Evolutionary conservation across 2,113 vertebrate species (phyloP).

Genomic region (Lynx canadensis): DNA sequence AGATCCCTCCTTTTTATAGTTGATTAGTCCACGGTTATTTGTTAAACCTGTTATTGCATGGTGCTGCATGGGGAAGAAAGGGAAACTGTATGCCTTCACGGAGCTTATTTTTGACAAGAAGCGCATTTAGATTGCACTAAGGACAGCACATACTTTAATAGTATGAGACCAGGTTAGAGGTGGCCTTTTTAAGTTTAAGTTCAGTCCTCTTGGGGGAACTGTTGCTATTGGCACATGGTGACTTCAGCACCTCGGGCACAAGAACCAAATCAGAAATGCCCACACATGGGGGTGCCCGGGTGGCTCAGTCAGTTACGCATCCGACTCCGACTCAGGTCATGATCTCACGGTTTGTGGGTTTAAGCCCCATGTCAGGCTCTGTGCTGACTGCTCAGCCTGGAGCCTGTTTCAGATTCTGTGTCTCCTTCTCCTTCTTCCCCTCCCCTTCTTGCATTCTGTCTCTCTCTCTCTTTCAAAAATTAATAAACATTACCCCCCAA

Average conservation of each 20-base stretch:
- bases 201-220: neutral
- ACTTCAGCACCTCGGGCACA: neutral
- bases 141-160: neutral
- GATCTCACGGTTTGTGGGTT: no score
- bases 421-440: no score
- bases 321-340: no score
- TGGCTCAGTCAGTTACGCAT: no score
- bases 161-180: neutral
- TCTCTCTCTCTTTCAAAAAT: no score
- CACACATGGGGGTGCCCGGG: no score
- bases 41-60: constrained; percentile 33
- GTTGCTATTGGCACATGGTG: neutral
- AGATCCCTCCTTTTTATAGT: neutral
- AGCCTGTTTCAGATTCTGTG: no score
- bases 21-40: constrained; percentile 33
- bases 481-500: no score
- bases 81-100: neutral
- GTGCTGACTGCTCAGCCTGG: no score
- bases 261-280: neutral
- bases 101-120: constrained; percentile 43
- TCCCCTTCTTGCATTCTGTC: no score
- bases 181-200: neutral
- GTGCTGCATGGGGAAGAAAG: neutral
- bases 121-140: neutral
- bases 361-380: no score